These are phyloP conservation scores for Silurus meridionalis DNA, from an alignment of 2,113 vertebrate species.

Conservation along the genomic window DNA sequence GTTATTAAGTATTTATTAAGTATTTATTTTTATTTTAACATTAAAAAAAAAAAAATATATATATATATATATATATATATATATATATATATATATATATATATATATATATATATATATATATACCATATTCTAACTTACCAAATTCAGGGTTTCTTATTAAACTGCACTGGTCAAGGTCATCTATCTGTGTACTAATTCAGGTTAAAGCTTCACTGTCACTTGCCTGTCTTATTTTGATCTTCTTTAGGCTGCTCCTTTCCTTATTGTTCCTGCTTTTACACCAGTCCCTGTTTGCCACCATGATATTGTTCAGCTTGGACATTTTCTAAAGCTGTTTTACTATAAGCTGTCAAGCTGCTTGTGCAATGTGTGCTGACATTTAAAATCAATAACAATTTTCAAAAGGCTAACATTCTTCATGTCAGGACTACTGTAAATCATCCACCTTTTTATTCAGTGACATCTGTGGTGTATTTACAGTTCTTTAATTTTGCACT, in stretches of 20 bases:
- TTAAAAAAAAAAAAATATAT: too few species aligned
- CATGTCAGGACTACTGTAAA: constrained; percentile 38
- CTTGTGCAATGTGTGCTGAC: constrained; percentile 38
- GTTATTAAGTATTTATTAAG: neutral
- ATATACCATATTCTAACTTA: neutral
- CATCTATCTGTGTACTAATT: constrained; percentile 55
- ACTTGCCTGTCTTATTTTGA: constrained; percentile 49
- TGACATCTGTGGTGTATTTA: constrained; percentile 27
- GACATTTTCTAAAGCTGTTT: constrained; percentile 45
- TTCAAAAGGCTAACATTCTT: constrained; percentile 52
- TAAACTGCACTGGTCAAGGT: constrained; percentile 53
- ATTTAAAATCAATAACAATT: constrained; percentile 52
- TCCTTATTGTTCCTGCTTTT: neutral
- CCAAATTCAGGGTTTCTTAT: neutral
- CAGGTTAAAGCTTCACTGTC: constrained; percentile 52
- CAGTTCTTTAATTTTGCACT: neutral
- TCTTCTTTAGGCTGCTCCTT: constrained; percentile 35
- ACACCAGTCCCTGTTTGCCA: constrained; percentile 8
- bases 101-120: too few species aligned
- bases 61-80: too few species aligned
- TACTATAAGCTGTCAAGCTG: constrained; percentile 49
- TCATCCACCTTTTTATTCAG: constrained; percentile 18
- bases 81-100: too few species aligned
- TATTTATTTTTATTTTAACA: neutral
- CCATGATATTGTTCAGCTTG: constrained; percentile 49